Evolutionary conservation across 1,140 invertebrate species (phyloP).

Genomic region (Conus betulinus): DNA sequence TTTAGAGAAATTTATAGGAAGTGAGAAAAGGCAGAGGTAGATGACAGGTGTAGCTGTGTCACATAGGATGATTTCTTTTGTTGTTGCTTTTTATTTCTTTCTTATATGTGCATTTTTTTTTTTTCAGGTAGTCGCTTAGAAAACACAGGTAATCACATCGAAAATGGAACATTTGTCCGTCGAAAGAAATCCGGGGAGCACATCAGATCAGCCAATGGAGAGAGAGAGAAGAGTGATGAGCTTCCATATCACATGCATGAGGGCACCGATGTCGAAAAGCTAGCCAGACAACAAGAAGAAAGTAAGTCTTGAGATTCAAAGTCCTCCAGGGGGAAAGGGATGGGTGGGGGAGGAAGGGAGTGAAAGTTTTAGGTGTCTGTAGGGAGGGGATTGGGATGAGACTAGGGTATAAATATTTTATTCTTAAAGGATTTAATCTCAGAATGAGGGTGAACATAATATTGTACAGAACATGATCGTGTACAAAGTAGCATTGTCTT

Average conservation of each 20-base stretch:
- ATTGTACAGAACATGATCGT: too few relatives aligned
- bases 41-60: too few relatives aligned
- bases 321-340: too few relatives aligned
- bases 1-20: neutral
- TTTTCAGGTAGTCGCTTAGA: neutral
- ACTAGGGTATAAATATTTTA: too few relatives aligned
- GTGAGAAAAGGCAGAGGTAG: too few relatives aligned
- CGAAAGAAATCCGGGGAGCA: conserved; percentile 67
- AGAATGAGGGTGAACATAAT: too few relatives aligned
- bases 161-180: conserved; percentile 73
- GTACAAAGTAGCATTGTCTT: too few relatives aligned
- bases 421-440: too few relatives aligned
- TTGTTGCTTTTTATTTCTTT: neutral
- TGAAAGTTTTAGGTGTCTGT: too few relatives aligned
- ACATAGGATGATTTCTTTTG: neutral
- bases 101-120: neutral
- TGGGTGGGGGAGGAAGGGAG: too few relatives aligned
- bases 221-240: conserved; percentile 33
- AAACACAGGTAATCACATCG: conserved; percentile 41
- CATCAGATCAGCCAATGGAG: conserved; percentile 18
- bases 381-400: too few relatives aligned
- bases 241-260: conserved; percentile 33
- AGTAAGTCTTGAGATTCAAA: conserved; percentile 53
- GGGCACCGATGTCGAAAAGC: conserved; percentile 61
- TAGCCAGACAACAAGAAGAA: conserved; percentile 69